Evolutionary conservation across 2,797 vertebrate genomes (phyloP).

Genomic region (Hoplostethus atlanticus): DNA sequence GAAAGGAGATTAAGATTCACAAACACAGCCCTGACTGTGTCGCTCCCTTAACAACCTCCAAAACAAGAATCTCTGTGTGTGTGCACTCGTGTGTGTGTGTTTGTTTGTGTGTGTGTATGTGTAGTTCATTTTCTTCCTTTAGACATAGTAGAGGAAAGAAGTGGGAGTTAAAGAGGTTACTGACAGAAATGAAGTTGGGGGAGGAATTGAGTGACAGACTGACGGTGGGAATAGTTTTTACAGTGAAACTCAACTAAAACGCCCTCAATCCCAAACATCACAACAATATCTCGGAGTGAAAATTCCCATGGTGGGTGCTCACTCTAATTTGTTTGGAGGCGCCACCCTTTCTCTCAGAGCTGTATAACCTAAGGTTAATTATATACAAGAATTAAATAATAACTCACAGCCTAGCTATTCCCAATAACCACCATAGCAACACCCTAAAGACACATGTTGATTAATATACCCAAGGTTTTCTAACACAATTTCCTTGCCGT

Average conservation of each 20-base stretch:
- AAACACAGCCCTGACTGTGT: conserved; percentile 46
- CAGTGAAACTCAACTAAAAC: conserved; percentile 19
- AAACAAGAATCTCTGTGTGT: conserved; percentile 38
- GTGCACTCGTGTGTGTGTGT: background rate
- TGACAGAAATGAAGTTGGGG: conserved; percentile 16
- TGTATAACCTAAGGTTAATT: conserved; percentile 51
- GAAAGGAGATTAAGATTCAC: conserved; percentile 51
- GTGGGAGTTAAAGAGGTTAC: background rate
- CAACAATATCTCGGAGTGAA: conserved; percentile 14
- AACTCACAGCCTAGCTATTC: conserved; percentile 28
- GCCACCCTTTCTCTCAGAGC: conserved; percentile 17
- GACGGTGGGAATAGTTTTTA: background rate
- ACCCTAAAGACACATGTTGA: conserved; percentile 24
- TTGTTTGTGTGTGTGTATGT: background rate
- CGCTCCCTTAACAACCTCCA: conserved; percentile 44
- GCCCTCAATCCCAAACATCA: conserved; percentile 34
- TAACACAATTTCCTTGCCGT: conserved; percentile 2
- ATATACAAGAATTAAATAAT: conserved; percentile 46
- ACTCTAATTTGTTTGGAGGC: conserved; percentile 57
- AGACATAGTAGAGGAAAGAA: background rate
- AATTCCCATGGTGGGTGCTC: conserved; percentile 25
- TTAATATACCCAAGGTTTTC: conserved; percentile 37
- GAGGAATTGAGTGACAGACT: background rate
- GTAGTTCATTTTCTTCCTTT: conserved; percentile 14
- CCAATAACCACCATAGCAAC: conserved; percentile 37